Percentiles rank a stretch among this genome's conserved stretches.
Conservation (phyloP, 2,888 invertebrate genomes). For the Eupithecia centaureata region DNA sequence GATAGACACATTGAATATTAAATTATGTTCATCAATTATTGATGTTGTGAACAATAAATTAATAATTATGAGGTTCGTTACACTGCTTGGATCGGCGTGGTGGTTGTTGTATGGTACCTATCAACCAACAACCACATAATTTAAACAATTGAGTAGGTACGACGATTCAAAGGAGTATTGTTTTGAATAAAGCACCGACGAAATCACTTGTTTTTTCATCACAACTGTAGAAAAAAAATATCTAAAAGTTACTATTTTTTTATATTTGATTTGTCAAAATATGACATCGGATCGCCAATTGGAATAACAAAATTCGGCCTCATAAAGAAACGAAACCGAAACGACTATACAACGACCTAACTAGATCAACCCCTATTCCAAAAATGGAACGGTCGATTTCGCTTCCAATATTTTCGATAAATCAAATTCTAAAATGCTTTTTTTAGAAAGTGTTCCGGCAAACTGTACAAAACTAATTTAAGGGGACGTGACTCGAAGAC, state of each 20-base stretch:
- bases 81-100: neutral
- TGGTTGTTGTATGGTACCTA: neutral
- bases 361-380: constrained; percentile 17
- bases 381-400: constrained; percentile 35
- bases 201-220: neutral
- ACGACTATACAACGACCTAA: neutral
- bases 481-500: constrained; percentile 61
- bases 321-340: constrained; percentile 15
- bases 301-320: constrained; percentile 15
- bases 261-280: neutral
- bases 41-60: neutral
- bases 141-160: neutral
- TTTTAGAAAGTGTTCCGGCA: constrained; percentile 57
- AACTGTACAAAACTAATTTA: constrained; percentile 65
- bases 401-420: constrained; percentile 43
- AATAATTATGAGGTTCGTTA: neutral
- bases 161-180: neutral
- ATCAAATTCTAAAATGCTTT: constrained; percentile 42
- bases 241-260: neutral
- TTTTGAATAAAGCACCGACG: neutral
- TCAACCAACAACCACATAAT: neutral
- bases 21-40: neutral
- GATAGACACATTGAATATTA: neutral
- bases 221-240: neutral
- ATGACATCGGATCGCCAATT: neutral